Percentiles rank a stretch among this genome's conserved stretches.
phyloP scores from a whole-genome alignment of 2,113 vertebrate species.

The Leucosticte australis region DNA sequence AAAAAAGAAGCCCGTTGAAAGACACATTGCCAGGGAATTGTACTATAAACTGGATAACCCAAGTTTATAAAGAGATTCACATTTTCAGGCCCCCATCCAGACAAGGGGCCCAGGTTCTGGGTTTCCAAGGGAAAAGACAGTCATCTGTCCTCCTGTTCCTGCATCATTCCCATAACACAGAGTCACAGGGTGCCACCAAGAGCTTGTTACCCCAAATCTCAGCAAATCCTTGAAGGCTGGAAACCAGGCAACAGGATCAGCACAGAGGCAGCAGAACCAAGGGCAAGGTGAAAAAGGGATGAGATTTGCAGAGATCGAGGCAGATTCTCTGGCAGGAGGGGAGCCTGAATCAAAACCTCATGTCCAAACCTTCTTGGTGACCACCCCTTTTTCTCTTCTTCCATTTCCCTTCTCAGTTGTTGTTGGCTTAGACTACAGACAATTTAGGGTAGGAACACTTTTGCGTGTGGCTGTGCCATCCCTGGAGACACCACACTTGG shows the following conservation, averaged over 20 bases:
- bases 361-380: conserved; percentile 3
- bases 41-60: conserved; percentile 34
- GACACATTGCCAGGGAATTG: background rate
- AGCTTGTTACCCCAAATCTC: background rate
- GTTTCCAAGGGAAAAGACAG: conserved; percentile 4
- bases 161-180: fast-evolving
- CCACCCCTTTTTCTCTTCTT: conserved; percentile 50
- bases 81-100: conserved; percentile 53
- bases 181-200: fast-evolving
- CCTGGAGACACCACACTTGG: conserved; percentile 54
- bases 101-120: conserved; percentile 36
- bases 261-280: background rate
- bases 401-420: conserved; percentile 57
- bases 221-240: background rate
- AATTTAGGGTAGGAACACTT: conserved; percentile 52
- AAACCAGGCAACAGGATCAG: background rate
- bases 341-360: conserved; percentile 30
- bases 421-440: conserved; percentile 61
- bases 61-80: conserved; percentile 40
- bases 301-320: background rate
- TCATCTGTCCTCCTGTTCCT: background rate
- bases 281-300: background rate
- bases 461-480: conserved; percentile 59
- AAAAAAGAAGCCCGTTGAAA: background rate
- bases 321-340: background rate